Base-by-base conservation (phyloP, 2,888 invertebrate genomes). In the Volucella zonaria region DNA sequence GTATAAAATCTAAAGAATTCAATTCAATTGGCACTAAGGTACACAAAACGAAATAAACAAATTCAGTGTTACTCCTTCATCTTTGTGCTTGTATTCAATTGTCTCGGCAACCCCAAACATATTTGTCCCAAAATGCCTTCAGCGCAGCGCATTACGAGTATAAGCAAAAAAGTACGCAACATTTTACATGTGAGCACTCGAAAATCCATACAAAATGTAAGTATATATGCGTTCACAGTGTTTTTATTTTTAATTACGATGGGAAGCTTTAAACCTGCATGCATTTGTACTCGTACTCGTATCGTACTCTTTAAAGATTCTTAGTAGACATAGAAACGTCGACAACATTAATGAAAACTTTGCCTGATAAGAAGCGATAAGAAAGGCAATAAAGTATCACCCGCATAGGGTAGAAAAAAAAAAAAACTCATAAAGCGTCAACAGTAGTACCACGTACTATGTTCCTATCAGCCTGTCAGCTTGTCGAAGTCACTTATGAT, bases 1-100 rank as follows among this genome's bases (percentile, higher is more conserved):
- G 76, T 42, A 38, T 73, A 64, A 81, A 85, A 64, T 77, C 51
- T 67, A 47, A 81, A 59, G 68, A 85, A 85, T 85, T 85, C 81
- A 79, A 79, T 79, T 73, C 73, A 85, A 85, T 81, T 81, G 76
- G 56, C 62, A 73, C 43, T 56, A 58, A 59, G 47, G 49, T 76
- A 58, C 12, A 59, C 11, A 52, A 61, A 42, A 54, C 42, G 47
- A 71, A 61, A 61, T 45, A 52, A 80, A 80, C 70, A 80, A 70
- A 75, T 73, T 59, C 31, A 31, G 31, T 31, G 6, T 31, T 6
- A 31, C 52, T 42, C 23, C 40, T 49, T 9, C 51, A 18, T 66
- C 31, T 43, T 58, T 23, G 15, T 49, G 11, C 43, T 40, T 45
- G 23, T n/a, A 58, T 74, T 58, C 78, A 80, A 71, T 79, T 85